Evolutionary conservation across 2,797 vertebrate genomes (phyloP), one percentile per base, ranked within the genome.

Genomic region (Eulemur rubriventer): DNA sequence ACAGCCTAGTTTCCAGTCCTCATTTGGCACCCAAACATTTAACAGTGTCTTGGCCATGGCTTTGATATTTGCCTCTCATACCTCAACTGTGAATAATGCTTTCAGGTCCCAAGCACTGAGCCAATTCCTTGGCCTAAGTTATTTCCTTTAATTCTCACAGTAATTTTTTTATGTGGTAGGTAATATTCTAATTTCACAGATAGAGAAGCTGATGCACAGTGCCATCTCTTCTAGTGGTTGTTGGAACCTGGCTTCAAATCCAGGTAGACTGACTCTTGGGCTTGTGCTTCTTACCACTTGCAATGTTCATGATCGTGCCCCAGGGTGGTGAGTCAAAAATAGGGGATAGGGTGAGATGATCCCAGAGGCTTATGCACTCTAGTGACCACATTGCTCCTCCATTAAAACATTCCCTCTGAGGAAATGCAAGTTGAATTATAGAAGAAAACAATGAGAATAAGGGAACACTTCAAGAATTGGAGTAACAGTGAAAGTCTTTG

Each of bases 381-480:
- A 65, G 4, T 85, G 16, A 91, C 41, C 14, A n/a, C 70, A 12
- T 48, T 85, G 38, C 22, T 84, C 72, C 89, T 18, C 43, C 57
- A 55, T 84, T 65, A 72, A 96, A 87, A 81, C 89, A 88, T 85
- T 81, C n/a, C 89, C 11, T 50, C 17, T 87, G 41, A 79, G 30
- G 48, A 93, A 93, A 93, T 94, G 10, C 65, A 73, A 22, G 6
- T 52, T 79, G 30, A 94, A 73, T 84, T 80, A 63, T 24, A 80
- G 48, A 87, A 84, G 72, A 93, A 86, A 97, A 91, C 20, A 67
- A 18, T 41, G 48, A 75, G 41, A 91, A 70, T 26, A 88, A 52
- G 38, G n/a, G 91, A 88, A 91, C 38, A 35, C n/a, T 90, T 90
- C 3, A n/a, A 91, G 76, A 89, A 79, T 81, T 18, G 2, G 43